These are phyloP conservation scores for Rhea americana DNA, from an alignment of 2,113 vertebrate genomes.

Conservation along the genomic window DNA sequence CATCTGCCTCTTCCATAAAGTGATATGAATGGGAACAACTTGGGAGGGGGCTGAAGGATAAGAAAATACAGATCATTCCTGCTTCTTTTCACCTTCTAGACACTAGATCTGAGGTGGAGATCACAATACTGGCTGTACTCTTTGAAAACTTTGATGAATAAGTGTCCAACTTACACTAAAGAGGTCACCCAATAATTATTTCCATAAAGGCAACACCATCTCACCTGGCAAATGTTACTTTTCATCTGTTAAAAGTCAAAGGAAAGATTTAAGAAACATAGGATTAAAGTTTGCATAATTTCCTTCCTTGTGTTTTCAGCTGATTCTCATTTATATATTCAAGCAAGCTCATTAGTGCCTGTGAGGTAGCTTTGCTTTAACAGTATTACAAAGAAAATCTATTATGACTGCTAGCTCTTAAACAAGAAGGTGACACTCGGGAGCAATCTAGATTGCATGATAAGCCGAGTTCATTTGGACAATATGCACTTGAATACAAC, in stretches of 20 bases:
- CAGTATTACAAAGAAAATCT: conserved; percentile 17
- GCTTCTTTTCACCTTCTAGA: not conserved
- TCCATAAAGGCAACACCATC: not conserved
- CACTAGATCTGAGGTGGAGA: not conserved
- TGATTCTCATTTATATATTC: not conserved
- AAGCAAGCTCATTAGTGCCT: conserved; percentile 1
- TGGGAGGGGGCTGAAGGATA: not conserved
- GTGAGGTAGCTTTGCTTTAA: not conserved
- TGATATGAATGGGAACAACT: not conserved
- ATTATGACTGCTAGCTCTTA: conserved; percentile 12
- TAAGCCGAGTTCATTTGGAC: conserved; percentile 6
- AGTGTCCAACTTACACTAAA: not conserved
- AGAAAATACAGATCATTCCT: not conserved
- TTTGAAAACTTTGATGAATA: conserved; percentile 28
- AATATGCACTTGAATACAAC: not conserved
- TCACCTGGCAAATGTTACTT: not conserved
- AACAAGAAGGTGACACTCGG: not conserved
- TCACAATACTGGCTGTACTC: not conserved
- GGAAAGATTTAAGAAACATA: conserved; percentile 21
- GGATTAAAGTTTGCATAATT: conserved; percentile 31
- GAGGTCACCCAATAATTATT: not conserved
- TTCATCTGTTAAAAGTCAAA: conserved; percentile 38
- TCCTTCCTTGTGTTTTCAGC: conserved; percentile 9
- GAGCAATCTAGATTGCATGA: conserved; percentile 28
- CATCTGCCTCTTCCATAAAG: not conserved